Percentiles rank a stretch among this genome's conserved stretches.
Conservation (phyloP, 2,888 invertebrate species). For the Cybosia mesomella region DNA sequence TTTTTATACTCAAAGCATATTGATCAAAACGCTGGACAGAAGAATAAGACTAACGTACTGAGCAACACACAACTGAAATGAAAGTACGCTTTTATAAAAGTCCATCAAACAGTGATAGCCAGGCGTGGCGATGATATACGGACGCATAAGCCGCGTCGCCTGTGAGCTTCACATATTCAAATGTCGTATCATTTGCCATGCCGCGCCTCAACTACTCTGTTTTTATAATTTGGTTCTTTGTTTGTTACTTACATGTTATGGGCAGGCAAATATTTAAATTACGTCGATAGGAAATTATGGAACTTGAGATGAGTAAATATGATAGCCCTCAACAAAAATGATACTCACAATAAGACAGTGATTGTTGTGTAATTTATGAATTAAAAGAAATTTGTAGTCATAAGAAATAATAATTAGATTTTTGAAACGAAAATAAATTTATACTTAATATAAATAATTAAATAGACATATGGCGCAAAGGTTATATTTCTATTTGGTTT, state of each 20-base stretch:
- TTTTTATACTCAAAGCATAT: not conserved
- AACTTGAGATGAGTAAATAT: not conserved
- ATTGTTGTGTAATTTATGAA: too few relatives aligned
- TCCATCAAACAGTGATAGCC: constrained; percentile 16
- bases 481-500: too few relatives aligned
- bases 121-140: constrained; percentile 21
- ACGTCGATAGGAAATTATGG: not conserved
- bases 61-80: constrained; percentile 10
- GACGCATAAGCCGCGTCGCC: constrained; percentile 18
- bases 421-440: too few relatives aligned
- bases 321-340: too few relatives aligned
- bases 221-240: constrained; percentile 6
- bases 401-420: too few relatives aligned
- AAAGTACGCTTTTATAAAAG: constrained; percentile 13
- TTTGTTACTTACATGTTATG: not conserved
- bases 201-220: constrained; percentile 15
- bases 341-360: too few relatives aligned
- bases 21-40: not conserved
- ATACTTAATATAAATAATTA: too few relatives aligned
- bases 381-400: too few relatives aligned
- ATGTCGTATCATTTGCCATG: constrained; percentile 35
- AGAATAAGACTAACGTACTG: constrained; percentile 1
- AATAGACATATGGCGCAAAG: too few relatives aligned
- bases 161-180: constrained; percentile 37
- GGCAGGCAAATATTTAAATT: not conserved